Evolutionary conservation across 2,797 vertebrate species (phyloP), one percentile per base, ranked within the genome.

Genomic region (Poecilia wingei): DNA sequence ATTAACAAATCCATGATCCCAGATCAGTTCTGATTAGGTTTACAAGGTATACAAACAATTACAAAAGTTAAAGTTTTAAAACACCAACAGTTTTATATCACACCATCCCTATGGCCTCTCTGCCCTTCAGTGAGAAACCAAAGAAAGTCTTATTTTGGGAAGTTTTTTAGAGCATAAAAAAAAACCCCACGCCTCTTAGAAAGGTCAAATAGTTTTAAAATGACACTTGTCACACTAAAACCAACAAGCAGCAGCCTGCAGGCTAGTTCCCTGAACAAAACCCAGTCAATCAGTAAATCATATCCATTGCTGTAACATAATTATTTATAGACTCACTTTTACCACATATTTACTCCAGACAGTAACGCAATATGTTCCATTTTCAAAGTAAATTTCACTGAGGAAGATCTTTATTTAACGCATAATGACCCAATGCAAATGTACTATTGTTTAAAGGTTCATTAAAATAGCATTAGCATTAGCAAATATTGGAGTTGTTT

Each of bases 1-100:
- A 83, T 83, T 55, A 75, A 74, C 45, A 45, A 33, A 41, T 61
- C 10, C n/a, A 5, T 10, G 13, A n/a, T 25, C 64, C 72, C 57
- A 25, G n/a, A 76, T 43, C 6, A 70, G 55, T 53, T 66, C 12
- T 72, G 71, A 36, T 47, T 13, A 20, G 28, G 8, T 4, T 22
- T 39, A 39, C 20, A 41, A 68, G 3, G 33, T 25, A 22, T 33
- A 61, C 57, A 14, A 59, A 61, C 8, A 41, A 22, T 22, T 12
- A 12, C 3, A 68, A 22, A 39, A 68, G 6, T 36, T 20, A 18
- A 39, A 3, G 33, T 68, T 39, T 68, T 41, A 10, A 68, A 68
- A 41, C 20, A 20, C 3, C 64, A 25, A 22, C 1, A 39, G 1
- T 41, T 68, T 68, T 12, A 22, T 41, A 68, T 61, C 31, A 61